phyloP scores from a whole-genome alignment of 2,113 vertebrate species.

The Australoheros scitulus region DNA sequence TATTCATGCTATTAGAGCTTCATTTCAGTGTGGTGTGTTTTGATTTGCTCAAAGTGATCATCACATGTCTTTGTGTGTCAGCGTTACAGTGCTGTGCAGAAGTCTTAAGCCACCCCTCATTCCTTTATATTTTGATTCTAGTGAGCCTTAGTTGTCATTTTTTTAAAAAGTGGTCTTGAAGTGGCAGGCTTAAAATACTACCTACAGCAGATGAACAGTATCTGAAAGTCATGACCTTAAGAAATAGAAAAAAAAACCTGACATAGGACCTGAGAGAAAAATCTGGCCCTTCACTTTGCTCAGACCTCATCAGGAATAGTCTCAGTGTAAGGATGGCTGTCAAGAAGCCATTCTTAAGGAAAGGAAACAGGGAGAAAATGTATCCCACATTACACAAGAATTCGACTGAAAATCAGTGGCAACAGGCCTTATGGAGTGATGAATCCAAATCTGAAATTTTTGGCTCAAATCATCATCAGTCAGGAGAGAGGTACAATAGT shows the following conservation, averaged over 20 bases:
- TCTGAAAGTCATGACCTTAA: neutral
- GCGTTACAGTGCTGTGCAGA: neutral
- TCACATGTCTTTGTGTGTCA: conserved; percentile 5
- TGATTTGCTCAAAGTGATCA: conserved; percentile 14
- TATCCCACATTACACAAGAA: neutral
- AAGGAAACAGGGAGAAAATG: neutral
- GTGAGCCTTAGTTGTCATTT: neutral
- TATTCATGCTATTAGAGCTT: neutral
- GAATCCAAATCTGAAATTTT: neutral
- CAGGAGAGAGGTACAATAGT: neutral
- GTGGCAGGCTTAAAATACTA: neutral
- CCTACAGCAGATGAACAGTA: neutral
- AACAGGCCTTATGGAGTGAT: neutral
- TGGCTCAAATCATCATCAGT: neutral
- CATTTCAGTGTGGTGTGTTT: neutral
- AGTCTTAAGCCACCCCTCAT: neutral
- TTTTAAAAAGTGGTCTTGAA: neutral
- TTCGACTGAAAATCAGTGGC: neutral
- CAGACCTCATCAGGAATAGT: neutral
- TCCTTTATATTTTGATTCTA: neutral
- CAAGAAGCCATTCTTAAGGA: neutral
- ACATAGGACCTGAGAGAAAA: neutral
- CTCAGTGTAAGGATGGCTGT: neutral
- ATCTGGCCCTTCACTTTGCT: neutral
- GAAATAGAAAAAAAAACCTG: neutral